phyloP scores from a whole-genome alignment of 2,797 vertebrate genomes.

The Taenioides sp. region DNA sequence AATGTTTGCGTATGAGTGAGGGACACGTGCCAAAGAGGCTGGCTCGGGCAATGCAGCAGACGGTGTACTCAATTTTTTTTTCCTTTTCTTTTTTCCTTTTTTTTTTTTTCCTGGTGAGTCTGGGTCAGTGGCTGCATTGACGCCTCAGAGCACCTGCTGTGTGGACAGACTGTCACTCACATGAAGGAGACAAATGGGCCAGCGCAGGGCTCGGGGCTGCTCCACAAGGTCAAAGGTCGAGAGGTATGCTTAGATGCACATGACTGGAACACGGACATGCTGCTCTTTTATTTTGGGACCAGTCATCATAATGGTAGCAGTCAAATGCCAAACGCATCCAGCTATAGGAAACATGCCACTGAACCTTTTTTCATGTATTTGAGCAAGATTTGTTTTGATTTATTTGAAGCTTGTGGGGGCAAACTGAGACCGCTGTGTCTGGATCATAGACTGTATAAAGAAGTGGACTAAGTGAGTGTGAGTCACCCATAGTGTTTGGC shows the following conservation, averaged over 20 bases:
- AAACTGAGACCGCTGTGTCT: no score
- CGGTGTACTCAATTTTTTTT: constrained; percentile 26
- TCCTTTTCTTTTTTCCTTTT: background rate
- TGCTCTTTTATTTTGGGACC: constrained; percentile 7
- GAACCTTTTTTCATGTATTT: no score
- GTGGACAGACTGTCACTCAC: constrained; percentile 67
- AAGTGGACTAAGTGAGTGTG: no score
- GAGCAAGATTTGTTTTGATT: no score
- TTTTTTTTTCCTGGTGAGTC: constrained; percentile 41
- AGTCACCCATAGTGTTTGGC: no score
- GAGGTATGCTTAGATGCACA: constrained; percentile 12
- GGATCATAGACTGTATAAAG: no score
- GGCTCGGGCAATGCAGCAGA: constrained; percentile 60
- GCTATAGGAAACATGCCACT: background rate
- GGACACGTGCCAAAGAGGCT: constrained; percentile 51
- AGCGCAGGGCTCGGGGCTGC: constrained; percentile 37
- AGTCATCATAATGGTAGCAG: background rate
- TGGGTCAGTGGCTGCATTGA: constrained; percentile 62
- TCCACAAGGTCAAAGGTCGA: constrained; percentile 60
- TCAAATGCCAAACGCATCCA: background rate
- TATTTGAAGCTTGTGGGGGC: no score
- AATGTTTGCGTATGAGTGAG: constrained; percentile 30
- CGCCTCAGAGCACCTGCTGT: constrained; percentile 68
- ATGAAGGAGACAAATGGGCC: constrained; percentile 60
- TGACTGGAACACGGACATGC: constrained; percentile 4